Conservation (phyloP, 2,797 vertebrate species). For the Siniperca undulata region DNA sequence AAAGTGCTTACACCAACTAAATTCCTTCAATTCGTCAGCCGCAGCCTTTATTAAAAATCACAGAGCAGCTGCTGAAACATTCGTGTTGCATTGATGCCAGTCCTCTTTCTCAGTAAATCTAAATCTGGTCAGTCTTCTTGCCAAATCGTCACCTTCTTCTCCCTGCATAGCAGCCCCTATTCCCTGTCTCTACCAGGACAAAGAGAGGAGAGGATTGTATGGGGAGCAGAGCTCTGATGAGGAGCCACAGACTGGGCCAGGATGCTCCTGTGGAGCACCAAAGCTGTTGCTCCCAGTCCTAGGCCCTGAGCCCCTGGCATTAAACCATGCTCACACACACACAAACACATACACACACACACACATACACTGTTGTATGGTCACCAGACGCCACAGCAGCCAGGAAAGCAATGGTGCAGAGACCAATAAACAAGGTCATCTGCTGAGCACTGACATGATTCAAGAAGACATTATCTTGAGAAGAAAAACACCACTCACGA, state of each 20-base stretch:
- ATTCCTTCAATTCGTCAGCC: constrained; percentile 38
- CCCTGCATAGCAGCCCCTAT: constrained; percentile 10
- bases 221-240: constrained; percentile 37
- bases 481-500: background rate
- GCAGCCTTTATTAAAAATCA: constrained; percentile 52
- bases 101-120: constrained; percentile 65
- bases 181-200: constrained; percentile 38
- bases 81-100: constrained; percentile 57
- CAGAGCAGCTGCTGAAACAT: constrained; percentile 70
- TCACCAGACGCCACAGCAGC: constrained; percentile 64
- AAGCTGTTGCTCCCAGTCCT: constrained; percentile 75
- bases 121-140: constrained; percentile 67
- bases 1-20: constrained; percentile 29
- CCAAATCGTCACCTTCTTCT: constrained; percentile 72
- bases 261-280: constrained; percentile 78
- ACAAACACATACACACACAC: constrained; percentile 21
- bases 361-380: constrained; percentile 28
- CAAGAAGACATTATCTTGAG: constrained; percentile 19
- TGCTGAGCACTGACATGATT: constrained; percentile 40
- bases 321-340: constrained; percentile 34
- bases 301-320: constrained; percentile 65
- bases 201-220: constrained; percentile 37
- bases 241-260: constrained; percentile 70
- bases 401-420: constrained; percentile 50
- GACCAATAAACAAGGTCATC: constrained; percentile 68